Evolutionary conservation across 2,797 vertebrate species (phyloP), one percentile per base, ranked within the genome.

Genomic region (Gephyroberyx darwinii): DNA sequence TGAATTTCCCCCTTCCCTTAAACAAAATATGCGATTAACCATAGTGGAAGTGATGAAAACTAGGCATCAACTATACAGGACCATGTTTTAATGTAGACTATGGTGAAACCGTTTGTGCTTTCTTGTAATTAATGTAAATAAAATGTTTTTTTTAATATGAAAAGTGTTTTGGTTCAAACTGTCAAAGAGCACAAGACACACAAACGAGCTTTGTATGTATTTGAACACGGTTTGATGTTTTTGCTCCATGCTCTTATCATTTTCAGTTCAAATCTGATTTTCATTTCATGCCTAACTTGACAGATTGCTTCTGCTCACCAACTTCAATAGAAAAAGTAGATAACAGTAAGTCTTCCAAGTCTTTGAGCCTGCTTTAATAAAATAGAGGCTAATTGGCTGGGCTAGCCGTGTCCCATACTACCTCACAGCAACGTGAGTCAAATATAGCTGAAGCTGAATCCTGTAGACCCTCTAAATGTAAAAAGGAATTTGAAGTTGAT

Each of bases 71-170:
- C 86, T 90, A 90, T 90, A 92, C 82, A 88, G 85, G 86, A 91
- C 84, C 82, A 85, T 87, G 84, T 94, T 92, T 91, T 89, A 86
- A 75, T 90, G 90, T 95, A 88, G 87, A 92, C 69, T 86, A 83
- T 84, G 84, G 87, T 91, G 86, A 83, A 85, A 86, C 82, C 84
- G 81, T 93, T 86, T 84, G 89, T 93, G 90, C 65, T 89, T 91
- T 92, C 84, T 89, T 96, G 94, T 95, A 96, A 94, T 94, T 93
- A 91, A 92, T 96, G 93, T 95, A 96, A 95, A 96, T 95, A 95
- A 93, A 93, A 90, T 77, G 79, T 86, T 83, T 86, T 79, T 93
- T 92, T 90, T 89, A 86, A 90, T 87, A 92, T 88, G 86, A 88
- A 88, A 90, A 82, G 31, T 74, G 66, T 77, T 69, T 68, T 50